Percentiles rank a stretch among this genome's conserved stretches.
Conservation (phyloP, 2,888 invertebrate genomes). For the Lasioglossum oenotherae region DNA sequence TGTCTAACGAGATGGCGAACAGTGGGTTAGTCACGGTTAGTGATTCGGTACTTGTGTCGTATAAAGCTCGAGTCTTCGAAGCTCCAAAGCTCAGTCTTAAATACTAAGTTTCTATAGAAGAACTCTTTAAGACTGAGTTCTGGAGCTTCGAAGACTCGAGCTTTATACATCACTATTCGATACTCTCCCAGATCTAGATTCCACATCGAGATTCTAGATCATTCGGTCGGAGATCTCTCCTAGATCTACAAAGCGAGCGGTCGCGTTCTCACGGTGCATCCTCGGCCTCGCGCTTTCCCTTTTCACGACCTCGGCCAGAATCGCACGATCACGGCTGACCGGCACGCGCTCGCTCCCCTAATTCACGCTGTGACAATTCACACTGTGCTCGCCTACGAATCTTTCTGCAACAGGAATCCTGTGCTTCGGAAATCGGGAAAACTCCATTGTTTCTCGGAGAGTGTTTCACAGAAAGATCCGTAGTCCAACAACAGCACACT, state of each 20-base stretch:
- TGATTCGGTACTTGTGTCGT: neutral
- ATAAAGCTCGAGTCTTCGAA: no score
- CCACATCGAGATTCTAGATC: neutral
- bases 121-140: no score
- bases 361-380: conserved; percentile 10
- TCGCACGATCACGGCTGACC: neutral
- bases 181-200: conserved; percentile 7
- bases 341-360: conserved; percentile 4
- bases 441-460: neutral
- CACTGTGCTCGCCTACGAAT: neutral
- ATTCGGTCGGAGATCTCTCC: neutral
- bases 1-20: conserved; percentile 75
- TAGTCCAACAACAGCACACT: neutral
- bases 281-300: neutral
- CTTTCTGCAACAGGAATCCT: neutral
- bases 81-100: no score
- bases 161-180: neutral
- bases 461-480: neutral
- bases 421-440: neutral
- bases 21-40: conserved; percentile 64
- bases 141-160: no score
- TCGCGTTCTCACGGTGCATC: conserved; percentile 15
- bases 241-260: conserved; percentile 5
- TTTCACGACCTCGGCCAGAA: neutral
- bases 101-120: no score